A percentile compares a stretch with the other conserved stretches of the same genome.
phyloP scores from a whole-genome alignment of 2,797 vertebrate species.

The Neosilurus mollespiculum region DNA sequence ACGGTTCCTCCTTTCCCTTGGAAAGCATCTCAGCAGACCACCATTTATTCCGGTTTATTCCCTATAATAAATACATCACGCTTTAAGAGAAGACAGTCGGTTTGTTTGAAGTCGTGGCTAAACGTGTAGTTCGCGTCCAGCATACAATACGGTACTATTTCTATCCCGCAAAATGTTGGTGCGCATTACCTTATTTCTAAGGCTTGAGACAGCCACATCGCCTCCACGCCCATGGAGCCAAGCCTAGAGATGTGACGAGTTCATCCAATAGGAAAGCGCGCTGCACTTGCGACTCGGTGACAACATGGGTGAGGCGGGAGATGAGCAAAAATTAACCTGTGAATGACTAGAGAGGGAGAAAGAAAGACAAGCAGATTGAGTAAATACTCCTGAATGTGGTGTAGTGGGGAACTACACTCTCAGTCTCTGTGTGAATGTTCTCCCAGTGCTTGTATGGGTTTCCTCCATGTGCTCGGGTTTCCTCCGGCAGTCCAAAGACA shows the following conservation, averaged over 20 bases:
- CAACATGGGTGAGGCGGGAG: constrained; percentile 12
- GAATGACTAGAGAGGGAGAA: neutral
- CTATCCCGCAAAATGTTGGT: neutral
- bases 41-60: neutral
- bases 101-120: neutral
- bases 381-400: constrained; percentile 6
- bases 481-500: too few relatives aligned
- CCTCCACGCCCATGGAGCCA: constrained; percentile 69
- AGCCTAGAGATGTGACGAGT: constrained; percentile 49
- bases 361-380: too few relatives aligned
- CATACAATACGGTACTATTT: neutral
- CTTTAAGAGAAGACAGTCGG: neutral
- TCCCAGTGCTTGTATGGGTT: too few relatives aligned
- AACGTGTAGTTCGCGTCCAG: neutral
- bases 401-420: neutral
- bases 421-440: too few relatives aligned
- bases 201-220: constrained; percentile 20
- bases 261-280: constrained; percentile 66
- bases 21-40: neutral
- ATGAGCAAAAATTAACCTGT: constrained; percentile 19
- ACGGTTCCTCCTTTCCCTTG: neutral
- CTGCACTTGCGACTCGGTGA: constrained; percentile 41
- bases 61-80: too few relatives aligned
- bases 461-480: too few relatives aligned
- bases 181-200: constrained; percentile 1